Evolutionary conservation across 1,140 invertebrate genomes (phyloP), one percentile per base, ranked within the genome.

Genomic region (Notospermus geniculatus): DNA sequence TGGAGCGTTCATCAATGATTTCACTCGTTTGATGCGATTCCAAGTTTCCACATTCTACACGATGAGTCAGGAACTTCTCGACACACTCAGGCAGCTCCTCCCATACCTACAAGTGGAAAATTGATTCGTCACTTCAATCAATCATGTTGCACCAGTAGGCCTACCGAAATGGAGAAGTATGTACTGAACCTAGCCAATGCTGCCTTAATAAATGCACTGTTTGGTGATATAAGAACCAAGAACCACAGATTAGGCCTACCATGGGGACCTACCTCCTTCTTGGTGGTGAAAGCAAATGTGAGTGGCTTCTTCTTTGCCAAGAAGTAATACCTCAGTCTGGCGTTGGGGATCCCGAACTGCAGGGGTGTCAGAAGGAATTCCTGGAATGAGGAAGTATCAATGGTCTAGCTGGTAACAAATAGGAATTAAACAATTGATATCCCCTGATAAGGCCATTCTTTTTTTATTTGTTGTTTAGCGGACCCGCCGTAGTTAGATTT

Each of bases 301-400:
- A 65, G 4, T 50, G 64, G 59, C 45, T 61, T 57, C 59, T 57
- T 62, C 60, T 75, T 79, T 7, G 80, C 82, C 50, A 81, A 70
- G 2, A 95, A 86, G 80, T 95, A 98, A 83, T 97, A 97, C 65
- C 95, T 83, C 55, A 89, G 82, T 63, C 95, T 84, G 25, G 89
- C 90, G 83, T 98, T 98, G 0, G 94, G 94, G 57, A 97, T 86
- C 5, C 89, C 89, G 80, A 97, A 88, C 71, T 90, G 88, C 43
- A 85, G 83, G 5, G 95, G 94, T 67, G 86, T 90, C 9, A 98
- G 72, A 58, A 97, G 83, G 79, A 92, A 93, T 81, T 98, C 93
- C 82, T 91, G 87, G 75, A 86, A 90, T 56, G 82, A 74, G 59
- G 23, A 22, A 13, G 19, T n/a, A n/a, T n/a, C n/a, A n/a, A n/a